Evolutionary conservation across 2,113 vertebrate genomes (phyloP), one percentile per base, ranked within the genome.

Genomic region (Pipra filicauda): DNA sequence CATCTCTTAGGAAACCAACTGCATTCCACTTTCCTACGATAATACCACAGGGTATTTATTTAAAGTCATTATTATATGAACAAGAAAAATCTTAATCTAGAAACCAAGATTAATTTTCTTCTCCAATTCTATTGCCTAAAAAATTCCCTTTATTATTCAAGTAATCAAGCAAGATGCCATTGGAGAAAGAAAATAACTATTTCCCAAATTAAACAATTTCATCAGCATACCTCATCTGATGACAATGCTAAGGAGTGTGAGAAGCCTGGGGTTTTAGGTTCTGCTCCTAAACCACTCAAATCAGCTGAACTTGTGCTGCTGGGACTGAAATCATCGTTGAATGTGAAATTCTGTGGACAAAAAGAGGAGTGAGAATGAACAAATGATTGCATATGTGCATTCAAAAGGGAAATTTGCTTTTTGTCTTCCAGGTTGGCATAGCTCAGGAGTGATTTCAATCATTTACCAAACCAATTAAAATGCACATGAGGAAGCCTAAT

Each of bases 271-370:
- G 96, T 91, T 98, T 98, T 99, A 61, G 98, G 97, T 74, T 99
- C 98, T 20, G 98, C 97, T 97, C 98, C 97, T 84, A 98, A 95
- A 37, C 98, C 99, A 1, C 98, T 99, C 97, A 99, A 81, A 91
- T 99, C 99, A 86, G 98, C 98, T 3, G 99, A 99, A 94, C 99
- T 99, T 76, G 98, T 98, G 94, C 99, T 99, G 98, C 99, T 99
- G 95, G 98, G 98, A 33, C 99, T 99, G 97, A 99, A 98, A 92
- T 99, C 99, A 59, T 99, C 98, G 0, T 96, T 98, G 95, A 98
- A 94, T 8, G 97, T 85, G 37, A 99, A 98, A 75, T 98, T 99
- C 99, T 99, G 97, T 15, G 78, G 89, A 97, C 79, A 97, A 55
- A 97, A 95, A 94, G 14, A 66, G 51, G 75, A 70, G 24, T 33